A percentile compares a stretch with the other conserved stretches of the same genome.
Conservation (phyloP, 2,888 invertebrate species). For the Scaeva pyrastri region DNA sequence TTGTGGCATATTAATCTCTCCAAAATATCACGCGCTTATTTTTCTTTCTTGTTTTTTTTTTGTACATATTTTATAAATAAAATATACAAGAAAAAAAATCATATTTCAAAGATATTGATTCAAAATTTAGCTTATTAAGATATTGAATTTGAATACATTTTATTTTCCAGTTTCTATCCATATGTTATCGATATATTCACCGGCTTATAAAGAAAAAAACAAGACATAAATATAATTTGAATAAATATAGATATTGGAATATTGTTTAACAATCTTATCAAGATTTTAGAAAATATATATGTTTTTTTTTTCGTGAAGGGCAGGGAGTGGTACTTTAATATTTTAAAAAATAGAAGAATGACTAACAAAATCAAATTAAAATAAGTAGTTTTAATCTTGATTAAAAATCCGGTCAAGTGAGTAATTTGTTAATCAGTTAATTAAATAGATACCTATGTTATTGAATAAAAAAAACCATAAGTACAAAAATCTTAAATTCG, state of each 20-base stretch:
- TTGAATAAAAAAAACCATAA: not conserved
- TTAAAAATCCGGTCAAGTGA: constrained; percentile 35
- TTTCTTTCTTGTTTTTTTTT: not conserved
- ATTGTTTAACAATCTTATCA: constrained; percentile 19
- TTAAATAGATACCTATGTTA: not conserved
- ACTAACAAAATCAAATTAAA: constrained; percentile 41
- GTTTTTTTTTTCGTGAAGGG: constrained; percentile 17
- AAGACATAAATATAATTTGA: constrained; percentile 47
- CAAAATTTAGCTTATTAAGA: constrained; percentile 36
- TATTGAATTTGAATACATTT: constrained; percentile 28
- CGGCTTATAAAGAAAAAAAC: constrained; percentile 53
- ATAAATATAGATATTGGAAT: constrained; percentile 24
- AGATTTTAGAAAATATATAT: constrained; percentile 24
- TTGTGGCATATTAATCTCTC: not conserved
- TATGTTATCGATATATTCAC: constrained; percentile 53
- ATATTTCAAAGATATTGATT: constrained; percentile 53
- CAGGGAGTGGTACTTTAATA: constrained; percentile 30
- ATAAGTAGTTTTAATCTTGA: constrained; percentile 31
- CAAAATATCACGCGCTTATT: constrained; percentile 1
- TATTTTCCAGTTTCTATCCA: constrained; percentile 16
- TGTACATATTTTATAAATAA: not conserved
- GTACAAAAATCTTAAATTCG: not conserved
- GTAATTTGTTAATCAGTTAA: constrained; percentile 28
- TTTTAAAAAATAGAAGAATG: not conserved
- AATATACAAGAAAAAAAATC: constrained; percentile 8